Percentiles rank a stretch among this genome's conserved stretches.
Conservation (phyloP, 2,113 vertebrate species). For the Engystomops pustulosus region DNA sequence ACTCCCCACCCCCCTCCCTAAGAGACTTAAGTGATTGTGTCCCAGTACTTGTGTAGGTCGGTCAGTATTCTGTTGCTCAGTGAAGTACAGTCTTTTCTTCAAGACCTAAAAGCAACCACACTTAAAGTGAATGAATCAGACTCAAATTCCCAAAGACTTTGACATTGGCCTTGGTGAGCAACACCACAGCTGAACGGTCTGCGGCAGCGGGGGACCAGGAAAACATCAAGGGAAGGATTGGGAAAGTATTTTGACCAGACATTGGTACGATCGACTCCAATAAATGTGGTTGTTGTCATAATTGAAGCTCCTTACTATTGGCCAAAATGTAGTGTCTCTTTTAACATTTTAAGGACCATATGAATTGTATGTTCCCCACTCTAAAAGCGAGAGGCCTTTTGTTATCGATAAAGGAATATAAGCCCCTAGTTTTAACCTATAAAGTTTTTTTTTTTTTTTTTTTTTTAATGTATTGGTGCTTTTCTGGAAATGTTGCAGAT, state of each 20-base stretch:
- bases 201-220: conserved; percentile 99
- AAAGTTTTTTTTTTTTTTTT: too few relatives aligned
- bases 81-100: conserved; percentile 79
- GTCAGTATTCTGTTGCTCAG: conserved; percentile 76
- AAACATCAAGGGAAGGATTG: conserved; percentile 99
- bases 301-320: conserved; percentile 83
- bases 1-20: too few relatives aligned
- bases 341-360: conserved; percentile 73
- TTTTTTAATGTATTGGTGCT: conserved; percentile 30
- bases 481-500: conserved; percentile 27
- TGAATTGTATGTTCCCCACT: conserved; percentile 73
- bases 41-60: too few relatives aligned
- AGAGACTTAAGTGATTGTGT: too few relatives aligned
- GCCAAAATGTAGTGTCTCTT: conserved; percentile 82
- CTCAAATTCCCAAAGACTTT: conserved; percentile 90
- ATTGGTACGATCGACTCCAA: conserved; percentile 99
- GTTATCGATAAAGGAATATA: neutral
- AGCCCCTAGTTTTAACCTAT: too few relatives aligned
- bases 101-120: conserved; percentile 79
- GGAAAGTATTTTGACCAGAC: conserved; percentile 99
- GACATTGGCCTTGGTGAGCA: conserved; percentile 99
- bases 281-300: conserved; percentile 98
- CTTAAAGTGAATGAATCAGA: conserved; percentile 78
- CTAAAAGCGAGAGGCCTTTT: neutral
- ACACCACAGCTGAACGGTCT: conserved; percentile 99